These are phyloP conservation scores for Chitala chitala DNA, from an alignment of 2,113 vertebrate species.

Conservation along the genomic window DNA sequence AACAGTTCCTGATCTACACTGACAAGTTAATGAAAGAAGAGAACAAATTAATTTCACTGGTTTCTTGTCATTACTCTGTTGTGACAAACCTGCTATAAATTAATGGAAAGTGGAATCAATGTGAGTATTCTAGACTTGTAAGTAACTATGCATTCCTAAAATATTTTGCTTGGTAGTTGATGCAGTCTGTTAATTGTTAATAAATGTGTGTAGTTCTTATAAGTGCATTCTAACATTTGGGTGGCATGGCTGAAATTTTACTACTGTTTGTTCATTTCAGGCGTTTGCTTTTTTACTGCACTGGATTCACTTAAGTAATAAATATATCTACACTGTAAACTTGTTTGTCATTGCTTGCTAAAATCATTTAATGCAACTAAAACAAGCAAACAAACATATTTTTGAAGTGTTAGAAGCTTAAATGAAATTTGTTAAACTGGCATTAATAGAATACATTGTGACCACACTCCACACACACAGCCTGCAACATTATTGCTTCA, in stretches of 20 bases:
- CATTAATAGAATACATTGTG: too few relatives aligned
- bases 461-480: too few relatives aligned
- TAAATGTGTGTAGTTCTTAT: neutral
- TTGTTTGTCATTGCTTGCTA: neutral
- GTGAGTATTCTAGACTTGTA: neutral
- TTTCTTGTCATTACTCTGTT: neutral
- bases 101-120: neutral
- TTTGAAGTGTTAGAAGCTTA: too few relatives aligned
- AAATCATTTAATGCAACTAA: too few relatives aligned
- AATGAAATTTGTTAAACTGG: too few relatives aligned
- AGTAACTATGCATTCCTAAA: neutral
- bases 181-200: neutral
- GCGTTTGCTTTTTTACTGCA: neutral
- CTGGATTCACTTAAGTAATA: neutral
- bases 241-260: conserved; percentile 1
- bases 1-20: neutral
- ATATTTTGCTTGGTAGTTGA: neutral
- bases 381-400: too few relatives aligned
- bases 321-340: neutral
- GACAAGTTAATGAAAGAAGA: neutral
- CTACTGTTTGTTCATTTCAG: neutral
- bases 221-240: neutral
- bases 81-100: too few relatives aligned
- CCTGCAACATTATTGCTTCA: too few relatives aligned
- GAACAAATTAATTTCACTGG: neutral